Conservation (phyloP, 2,113 vertebrate species). For the Pelusios castaneus region DNA sequence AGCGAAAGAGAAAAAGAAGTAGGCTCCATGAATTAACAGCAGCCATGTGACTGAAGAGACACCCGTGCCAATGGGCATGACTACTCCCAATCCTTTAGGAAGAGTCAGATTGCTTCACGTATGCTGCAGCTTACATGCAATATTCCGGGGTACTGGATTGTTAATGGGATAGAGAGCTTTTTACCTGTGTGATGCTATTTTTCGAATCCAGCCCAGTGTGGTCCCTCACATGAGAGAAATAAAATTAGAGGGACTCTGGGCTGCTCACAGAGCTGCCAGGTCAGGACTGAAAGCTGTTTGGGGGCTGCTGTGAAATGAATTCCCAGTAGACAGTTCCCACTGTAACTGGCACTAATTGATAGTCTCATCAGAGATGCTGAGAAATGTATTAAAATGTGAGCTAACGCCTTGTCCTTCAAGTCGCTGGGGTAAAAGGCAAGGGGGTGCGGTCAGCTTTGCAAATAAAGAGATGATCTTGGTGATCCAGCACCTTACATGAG, state of each 20-base stretch:
- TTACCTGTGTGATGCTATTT: neutral
- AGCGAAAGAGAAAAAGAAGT: neutral
- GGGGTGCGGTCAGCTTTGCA: neutral
- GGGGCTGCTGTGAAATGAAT: no score
- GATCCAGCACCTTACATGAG: neutral
- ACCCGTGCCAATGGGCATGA: neutral
- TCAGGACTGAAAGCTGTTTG: neutral
- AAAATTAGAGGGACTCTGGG: neutral
- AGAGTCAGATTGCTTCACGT: neutral
- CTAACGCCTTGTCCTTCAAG: neutral
- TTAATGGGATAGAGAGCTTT: neutral
- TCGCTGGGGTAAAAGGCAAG: neutral
- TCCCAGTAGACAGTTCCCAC: neutral
- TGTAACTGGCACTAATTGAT: neutral
- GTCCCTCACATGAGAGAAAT: neutral
- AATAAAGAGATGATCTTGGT: neutral
- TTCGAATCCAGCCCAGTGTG: neutral
- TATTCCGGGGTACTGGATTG: neutral
- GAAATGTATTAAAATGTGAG: neutral
- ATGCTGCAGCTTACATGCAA: neutral
- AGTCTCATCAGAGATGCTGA: neutral
- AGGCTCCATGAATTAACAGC: neutral
- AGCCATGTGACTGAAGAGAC: neutral
- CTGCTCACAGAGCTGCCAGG: neutral
- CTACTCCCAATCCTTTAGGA: accelerated